Evolutionary conservation across 1,140 invertebrate genomes (phyloP), one percentile per base, ranked within the genome.

Genomic region (Dreissena polymorpha): DNA sequence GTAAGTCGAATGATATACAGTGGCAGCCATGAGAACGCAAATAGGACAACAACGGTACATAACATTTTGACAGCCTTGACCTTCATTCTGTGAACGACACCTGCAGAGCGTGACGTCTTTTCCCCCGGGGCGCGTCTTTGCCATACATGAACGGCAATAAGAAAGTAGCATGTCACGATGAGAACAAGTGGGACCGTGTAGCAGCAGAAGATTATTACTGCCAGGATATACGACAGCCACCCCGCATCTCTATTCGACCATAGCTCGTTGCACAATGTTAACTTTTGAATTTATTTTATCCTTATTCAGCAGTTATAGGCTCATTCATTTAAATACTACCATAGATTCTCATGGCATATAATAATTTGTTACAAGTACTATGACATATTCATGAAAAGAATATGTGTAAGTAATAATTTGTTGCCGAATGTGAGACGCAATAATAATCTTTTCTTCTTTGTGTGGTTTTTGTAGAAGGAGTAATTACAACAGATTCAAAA

Each of bases 11-110:
- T 86, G 12, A 87, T 95, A 93, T 99, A 99, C 14, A 99, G 94
- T 0, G 98, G 98, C 80, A 98, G 94, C 98, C 98, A 99, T n/a
- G 97, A 98, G 0, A 98, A 92, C 0, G 98, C 97, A 92, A 99
- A 99, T 0, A 99, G 93, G 27, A 98, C 96, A 0, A 99, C 98
- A 0, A 99, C 98, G 0, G 97, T 96, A 0, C 98, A 95, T 79
- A 99, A 93, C 98, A 99, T 99, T 27, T 39, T 39, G 3, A 39
- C 39, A 39, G 98, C 98, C 85, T 92, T 91, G 18, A 91, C 87
- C 83, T 93, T 93, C 18, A 92, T 93, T 76, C 88, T 89, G 51
- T 91, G 89, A 67, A 93, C 91, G 0, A 90, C 71, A n/a, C 78
- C 85, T 55, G 69, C 50, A 88, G 88, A 84, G 71, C 89, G 77